A percentile compares a stretch with the other conserved stretches of the same genome.
Evolutionary conservation across 2,888 invertebrate species (phyloP).

Genomic region (Scotopteryx bipunctaria): DNA sequence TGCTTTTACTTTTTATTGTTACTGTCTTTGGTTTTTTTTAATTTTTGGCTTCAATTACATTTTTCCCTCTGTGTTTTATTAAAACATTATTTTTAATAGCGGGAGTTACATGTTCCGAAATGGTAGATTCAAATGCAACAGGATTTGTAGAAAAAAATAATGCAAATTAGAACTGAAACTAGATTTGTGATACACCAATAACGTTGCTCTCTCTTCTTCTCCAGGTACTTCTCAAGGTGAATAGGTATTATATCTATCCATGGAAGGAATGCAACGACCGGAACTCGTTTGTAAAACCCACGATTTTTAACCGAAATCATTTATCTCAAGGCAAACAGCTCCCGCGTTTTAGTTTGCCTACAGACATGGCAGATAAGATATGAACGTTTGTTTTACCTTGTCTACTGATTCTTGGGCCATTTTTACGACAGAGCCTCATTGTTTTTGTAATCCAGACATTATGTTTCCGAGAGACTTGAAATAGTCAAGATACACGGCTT

Average conservation of each 20-base stretch:
- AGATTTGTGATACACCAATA: conserved; percentile 51
- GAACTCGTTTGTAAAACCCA: conserved; percentile 77
- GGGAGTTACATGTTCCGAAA: conserved; percentile 39
- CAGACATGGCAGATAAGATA: conserved; percentile 69
- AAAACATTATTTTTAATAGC: conserved; percentile 76
- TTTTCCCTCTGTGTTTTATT: conserved; percentile 72
- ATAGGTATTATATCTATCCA: conserved; percentile 79
- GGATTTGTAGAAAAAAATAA: conserved; percentile 10
- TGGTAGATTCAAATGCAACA: conserved; percentile 36
- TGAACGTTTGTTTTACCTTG: conserved; percentile 77
- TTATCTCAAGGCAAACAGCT: conserved; percentile 83
- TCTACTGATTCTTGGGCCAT: conserved; percentile 74
- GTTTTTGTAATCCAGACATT: conserved; percentile 63
- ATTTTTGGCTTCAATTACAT: conserved; percentile 80
- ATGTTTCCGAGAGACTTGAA: conserved; percentile 54
- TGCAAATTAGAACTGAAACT: conserved; percentile 20
- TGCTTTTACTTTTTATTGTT: conserved; percentile 83
- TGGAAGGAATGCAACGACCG: conserved; percentile 75
- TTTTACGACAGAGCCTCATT: conserved; percentile 77
- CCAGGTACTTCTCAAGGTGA: conserved; percentile 83
- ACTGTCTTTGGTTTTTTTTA: conserved; percentile 79
- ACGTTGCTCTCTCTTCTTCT: conserved; percentile 78
- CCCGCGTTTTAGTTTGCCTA: conserved; percentile 78
- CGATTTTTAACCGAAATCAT: conserved; percentile 80
- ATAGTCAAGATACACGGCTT: too few relatives aligned